Conservation (phyloP, 53 echinoderm and acorn worm species). For the Paracentrotus lividus region DNA sequence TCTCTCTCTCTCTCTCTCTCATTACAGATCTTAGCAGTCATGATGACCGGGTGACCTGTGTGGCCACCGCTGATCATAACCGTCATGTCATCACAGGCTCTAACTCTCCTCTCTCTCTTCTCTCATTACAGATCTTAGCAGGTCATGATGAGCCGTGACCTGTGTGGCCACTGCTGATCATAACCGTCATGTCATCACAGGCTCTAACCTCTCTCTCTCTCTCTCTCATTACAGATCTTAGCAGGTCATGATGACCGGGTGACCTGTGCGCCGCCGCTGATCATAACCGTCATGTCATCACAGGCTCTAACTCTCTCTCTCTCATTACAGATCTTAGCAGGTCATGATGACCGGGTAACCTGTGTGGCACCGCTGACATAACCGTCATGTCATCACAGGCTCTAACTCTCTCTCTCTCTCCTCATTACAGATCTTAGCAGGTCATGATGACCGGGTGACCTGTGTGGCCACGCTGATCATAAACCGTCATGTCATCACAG, state of each 20-base stretch:
- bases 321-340: constrained; percentile 74
- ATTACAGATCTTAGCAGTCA: constrained; percentile 87
- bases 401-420: neutral
- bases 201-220: constrained; percentile 73
- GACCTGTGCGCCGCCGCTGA: constrained; percentile 93
- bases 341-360: constrained; percentile 90
- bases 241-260: constrained; percentile 94
- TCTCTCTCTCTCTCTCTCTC: neutral
- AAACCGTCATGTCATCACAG: constrained; percentile 96
- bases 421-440: constrained; percentile 85
- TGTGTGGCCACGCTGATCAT: constrained; percentile 97
- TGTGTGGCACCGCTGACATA: constrained; percentile 64
- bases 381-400: neutral
- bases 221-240: constrained; percentile 73
- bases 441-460: constrained; percentile 90
- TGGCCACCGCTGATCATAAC: constrained; percentile 95
- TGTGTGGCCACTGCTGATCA: constrained; percentile 95
- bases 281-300: constrained; percentile 96
- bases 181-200: constrained; percentile 96
- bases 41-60: constrained; percentile 91
- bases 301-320: constrained; percentile 91
- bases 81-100: constrained; percentile 97
- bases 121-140: constrained; percentile 93
- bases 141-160: constrained; percentile 92
- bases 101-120: constrained; percentile 77